Base-by-base conservation (phyloP, 2,888 invertebrate species). In the Drosophila diplacantha region DNA sequence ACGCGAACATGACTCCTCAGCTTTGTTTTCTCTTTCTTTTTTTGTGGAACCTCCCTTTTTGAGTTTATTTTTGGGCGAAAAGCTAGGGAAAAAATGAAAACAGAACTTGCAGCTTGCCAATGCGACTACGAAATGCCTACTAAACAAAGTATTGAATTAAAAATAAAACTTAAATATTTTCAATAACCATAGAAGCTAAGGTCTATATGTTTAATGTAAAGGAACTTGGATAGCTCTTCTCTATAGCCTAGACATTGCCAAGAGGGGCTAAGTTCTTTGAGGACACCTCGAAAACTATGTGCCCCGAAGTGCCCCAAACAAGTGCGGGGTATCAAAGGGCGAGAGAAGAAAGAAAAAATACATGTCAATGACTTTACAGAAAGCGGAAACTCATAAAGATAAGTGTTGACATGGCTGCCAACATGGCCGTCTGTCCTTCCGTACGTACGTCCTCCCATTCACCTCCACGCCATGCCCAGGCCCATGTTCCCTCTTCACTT, bases 321-420 rank as follows among this genome's bases (percentile, higher is more conserved):
- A 20, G 16, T 52, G 51, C 31, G 16, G 24, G 52, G 43, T 47
- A 39, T 54, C 60, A 53, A 24, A 22, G 26, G 29, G 44, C 50
- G 41, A 26, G 39, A 37, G 41, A 49, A 50, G 54, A 52, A 37
- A 50, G 65, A 49, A 74, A 79, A 68, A 78, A 84, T 80, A 72
- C 83, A 82, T 85, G 85, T 85, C 85, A 85, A 85, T 85, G 85
- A 85, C 85, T 81, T 84, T 85, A 81, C 76, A 85, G 85, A 85
- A 85, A 85, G 85, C 85, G 85, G 85, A 85, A 85, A 85, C 85
- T 82, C 85, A 85, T 85, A 85, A 85, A 85, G 82, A 85, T 85
- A 85, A 85, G 85, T 84, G 85, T 85, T 85, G 85, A 84, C 85
- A 83, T 83, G 83, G 77, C 74, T 78, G 72, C 71, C 71, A 80